Evolutionary conservation across 2,113 vertebrate genomes (phyloP), one percentile per base, ranked within the genome.

Genomic region (Panurus biarmicus): DNA sequence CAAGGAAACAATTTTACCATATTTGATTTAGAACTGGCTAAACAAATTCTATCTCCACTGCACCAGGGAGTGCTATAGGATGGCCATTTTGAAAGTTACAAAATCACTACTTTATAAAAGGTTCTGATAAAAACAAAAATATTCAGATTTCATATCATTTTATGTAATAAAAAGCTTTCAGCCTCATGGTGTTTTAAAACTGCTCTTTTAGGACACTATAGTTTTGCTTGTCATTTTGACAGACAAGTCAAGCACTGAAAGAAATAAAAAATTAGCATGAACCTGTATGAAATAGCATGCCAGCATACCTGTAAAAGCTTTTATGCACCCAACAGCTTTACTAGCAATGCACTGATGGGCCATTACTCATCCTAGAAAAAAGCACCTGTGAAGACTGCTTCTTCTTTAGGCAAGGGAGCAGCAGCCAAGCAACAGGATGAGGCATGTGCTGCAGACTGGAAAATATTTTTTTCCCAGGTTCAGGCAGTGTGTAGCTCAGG

Each of bases 21-120:
- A 76, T 87, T 92, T 95, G 47, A 91, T 94, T 88, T 58, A 85
- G 75, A 94, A 50, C 21, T 38, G 29, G 58, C 89, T 90, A 95
- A 90, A 81, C 14, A 92, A 80, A 81, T 89, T 84, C 75, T 57
- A 38, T 73, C 16, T 9, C 38, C 12, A 61, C 35, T 86, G 78
- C 24, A 81, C 22, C 42, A 74, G 50, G 15, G 54, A 80, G 45
- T 31, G 23, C 47, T 84, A 74, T 16, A 61, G 23, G 31, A 57
- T 15, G 26, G 33, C 5, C 51, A 17, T 66, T 90, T 47, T 64
- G 14, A 62, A 90, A 47, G 44, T 82, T 83, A 45, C 7, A 56
- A 77, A 77, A 71, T 73, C 16, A 7, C 23, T 70, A 12, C 4
- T 31, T 61, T 24, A 86, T 28, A 51, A 44, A 83, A 67, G 6